Conservation (phyloP, 2,797 vertebrate genomes). For the Tragelaphus oryx region DNA sequence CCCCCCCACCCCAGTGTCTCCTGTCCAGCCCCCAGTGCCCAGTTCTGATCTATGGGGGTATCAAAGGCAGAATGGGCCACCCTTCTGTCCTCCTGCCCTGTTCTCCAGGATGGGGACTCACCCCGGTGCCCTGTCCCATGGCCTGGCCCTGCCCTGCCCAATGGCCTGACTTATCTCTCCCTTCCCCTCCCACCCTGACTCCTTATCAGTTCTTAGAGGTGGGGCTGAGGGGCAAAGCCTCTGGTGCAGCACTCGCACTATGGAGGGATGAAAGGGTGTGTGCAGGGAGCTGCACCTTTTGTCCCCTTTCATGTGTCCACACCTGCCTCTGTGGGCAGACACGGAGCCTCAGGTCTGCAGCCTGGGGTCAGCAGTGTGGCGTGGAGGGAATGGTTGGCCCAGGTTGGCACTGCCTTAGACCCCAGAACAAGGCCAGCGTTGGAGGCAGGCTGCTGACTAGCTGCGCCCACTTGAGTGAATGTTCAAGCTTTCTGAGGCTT, state of each 20-base stretch:
- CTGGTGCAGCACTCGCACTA: not conserved
- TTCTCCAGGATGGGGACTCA: not conserved
- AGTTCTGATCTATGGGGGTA: not conserved
- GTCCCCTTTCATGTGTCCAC: not conserved
- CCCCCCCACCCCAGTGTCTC: not conserved
- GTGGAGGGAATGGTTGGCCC: not conserved
- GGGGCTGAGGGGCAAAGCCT: conserved; percentile 43
- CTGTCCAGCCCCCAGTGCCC: conserved; percentile 56
- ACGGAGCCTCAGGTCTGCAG: not conserved
- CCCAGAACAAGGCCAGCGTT: not conserved
- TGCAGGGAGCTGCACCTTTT: conserved; percentile 32
- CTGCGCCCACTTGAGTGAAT: not conserved
- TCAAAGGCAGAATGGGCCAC: not conserved
- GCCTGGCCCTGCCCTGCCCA: conserved; percentile 7
- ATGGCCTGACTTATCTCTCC: conserved; percentile 49
- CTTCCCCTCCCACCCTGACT: conserved; percentile 37
- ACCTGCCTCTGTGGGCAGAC: conserved; percentile 17
- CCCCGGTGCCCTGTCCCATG: not conserved
- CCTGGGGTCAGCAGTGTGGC: not conserved
- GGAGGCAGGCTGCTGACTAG: not conserved
- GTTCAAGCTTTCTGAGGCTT: not conserved
- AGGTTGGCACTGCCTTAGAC: not conserved
- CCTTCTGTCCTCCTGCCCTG: not conserved
- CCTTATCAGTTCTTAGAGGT: conserved; percentile 59
- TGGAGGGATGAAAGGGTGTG: not conserved